Evolutionary conservation across 1,140 invertebrate genomes (phyloP).

Genomic region (Centruroides sculpturatus): DNA sequence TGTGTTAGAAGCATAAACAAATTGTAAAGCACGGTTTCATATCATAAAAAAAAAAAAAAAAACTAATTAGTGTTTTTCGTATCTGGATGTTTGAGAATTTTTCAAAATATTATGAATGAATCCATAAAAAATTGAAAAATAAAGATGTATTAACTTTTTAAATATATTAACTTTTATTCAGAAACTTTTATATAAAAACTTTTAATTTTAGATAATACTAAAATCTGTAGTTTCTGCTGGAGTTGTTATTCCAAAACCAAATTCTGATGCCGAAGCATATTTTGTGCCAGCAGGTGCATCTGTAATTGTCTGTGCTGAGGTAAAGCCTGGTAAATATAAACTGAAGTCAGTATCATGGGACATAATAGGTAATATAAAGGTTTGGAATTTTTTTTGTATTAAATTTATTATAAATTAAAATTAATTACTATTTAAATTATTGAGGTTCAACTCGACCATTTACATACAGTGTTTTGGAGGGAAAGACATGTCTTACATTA

Average conservation of each 20-base stretch:
- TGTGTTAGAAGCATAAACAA: no score
- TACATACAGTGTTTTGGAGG: conserved; percentile 4
- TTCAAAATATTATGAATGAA: no score
- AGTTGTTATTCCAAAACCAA: neutral
- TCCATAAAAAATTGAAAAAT: no score
- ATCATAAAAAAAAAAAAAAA: no score
- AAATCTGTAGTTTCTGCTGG: conserved; percentile 6
- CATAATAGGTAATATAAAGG: conserved; percentile 6
- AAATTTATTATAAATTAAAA: no score
- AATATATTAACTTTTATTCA: no score
- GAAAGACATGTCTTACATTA: conserved; percentile 6
- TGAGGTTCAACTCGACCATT: conserved; percentile 7
- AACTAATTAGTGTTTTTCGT: no score
- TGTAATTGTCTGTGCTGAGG: conserved; percentile 7
- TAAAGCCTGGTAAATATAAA: neutral
- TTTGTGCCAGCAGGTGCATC: conserved; percentile 7
- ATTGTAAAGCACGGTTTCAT: no score
- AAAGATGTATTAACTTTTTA: no score
- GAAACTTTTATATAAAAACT: no score
- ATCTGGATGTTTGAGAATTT: no score
- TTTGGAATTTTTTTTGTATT: no score
- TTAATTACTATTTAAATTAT: neutral
- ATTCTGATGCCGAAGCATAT: conserved; percentile 5
- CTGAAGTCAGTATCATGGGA: conserved; percentile 8
- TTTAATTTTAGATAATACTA: conserved; percentile 2